Evolutionary conservation across 2,888 invertebrate genomes (phyloP), one percentile per base, ranked within the genome.

Genomic region (Metalampra italica): DNA sequence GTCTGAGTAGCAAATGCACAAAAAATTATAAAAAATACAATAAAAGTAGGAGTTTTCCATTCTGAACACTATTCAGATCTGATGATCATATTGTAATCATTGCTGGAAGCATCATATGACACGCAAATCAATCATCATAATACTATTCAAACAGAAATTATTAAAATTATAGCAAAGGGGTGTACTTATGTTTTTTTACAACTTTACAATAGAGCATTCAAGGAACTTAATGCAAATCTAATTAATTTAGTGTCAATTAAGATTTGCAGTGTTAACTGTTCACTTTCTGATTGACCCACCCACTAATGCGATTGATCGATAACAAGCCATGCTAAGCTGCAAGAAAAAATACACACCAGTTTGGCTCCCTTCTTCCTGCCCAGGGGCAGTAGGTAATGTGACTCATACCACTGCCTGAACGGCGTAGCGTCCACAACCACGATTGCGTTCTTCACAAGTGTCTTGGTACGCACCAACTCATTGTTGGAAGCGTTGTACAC

Each of bases 401-500:
- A 93, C 90, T 99, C 99, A 78, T 98, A 99, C 99, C 98, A 99
- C 82, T 98, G 98, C 82, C 99, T 94, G 93, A 98, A 99, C 50
- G 99, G 99, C 34, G 98, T 97, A 43, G 98, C 98, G 84, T 99
- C 99, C 69, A 99, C 94, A 57, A 97, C 95, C 64, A 99, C 96
- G 78, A 99, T 98, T 56, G 97, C 96, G 78, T 98, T 98, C 91
- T 99, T 99, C 66, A 99, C 99, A 81, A 99, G 91, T 39, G 99
- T 99, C 90, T 99, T 99, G 70, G 99, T 99, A 90, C 99, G 94
- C 57, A 99, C 99, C 92, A 99, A 92, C 90, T 99, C 99, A 86
- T 99, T 99, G 92, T 98, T 99, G 63, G 98, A 98, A 43, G 99
- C 98, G 89, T 99, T 99, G 92, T 99, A 99, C 38, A 99, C 98